A percentile compares a stretch with the other conserved stretches of the same genome.
phyloP scores from a whole-genome alignment of 2,888 invertebrate species.

The Tribolium freemani region DNA sequence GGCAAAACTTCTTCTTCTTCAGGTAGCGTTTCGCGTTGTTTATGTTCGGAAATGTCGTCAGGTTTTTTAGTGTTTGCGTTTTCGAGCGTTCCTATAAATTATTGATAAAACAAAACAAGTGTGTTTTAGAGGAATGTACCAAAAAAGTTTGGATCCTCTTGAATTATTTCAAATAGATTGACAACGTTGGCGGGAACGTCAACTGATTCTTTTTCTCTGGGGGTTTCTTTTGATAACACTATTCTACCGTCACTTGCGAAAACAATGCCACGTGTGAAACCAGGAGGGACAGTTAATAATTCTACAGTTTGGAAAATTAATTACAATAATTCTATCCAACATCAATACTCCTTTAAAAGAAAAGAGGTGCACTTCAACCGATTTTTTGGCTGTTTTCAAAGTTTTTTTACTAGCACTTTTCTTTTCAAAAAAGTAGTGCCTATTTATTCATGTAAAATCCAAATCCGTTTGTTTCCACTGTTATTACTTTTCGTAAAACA shows the following conservation, averaged over 20 bases:
- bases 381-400: no score
- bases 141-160: conserved; percentile 73
- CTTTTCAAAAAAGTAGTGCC: no score
- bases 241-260: conserved; percentile 73
- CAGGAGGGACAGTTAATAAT: conserved; percentile 74
- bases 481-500: no score
- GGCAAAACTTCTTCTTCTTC: conserved; percentile 63
- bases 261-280: conserved; percentile 73
- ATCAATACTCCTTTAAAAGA: no score
- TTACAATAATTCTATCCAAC: neutral
- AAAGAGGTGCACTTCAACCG: no score
- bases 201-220: conserved; percentile 20
- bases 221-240: conserved; percentile 54
- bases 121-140: conserved; percentile 63
- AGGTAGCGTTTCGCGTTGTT: conserved; percentile 49
- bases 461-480: no score
- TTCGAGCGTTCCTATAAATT: neutral
- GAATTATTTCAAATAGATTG: conserved; percentile 75
- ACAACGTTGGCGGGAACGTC: conserved; percentile 65
- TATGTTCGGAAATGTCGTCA: conserved; percentile 10
- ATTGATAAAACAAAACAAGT: neutral
- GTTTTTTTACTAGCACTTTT: no score
- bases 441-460: no score
- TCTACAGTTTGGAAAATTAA: conserved; percentile 51
- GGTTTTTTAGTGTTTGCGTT: neutral